Evolutionary conservation across 2,797 vertebrate genomes (phyloP).

Genomic region (Sebastes taczanowskii): DNA sequence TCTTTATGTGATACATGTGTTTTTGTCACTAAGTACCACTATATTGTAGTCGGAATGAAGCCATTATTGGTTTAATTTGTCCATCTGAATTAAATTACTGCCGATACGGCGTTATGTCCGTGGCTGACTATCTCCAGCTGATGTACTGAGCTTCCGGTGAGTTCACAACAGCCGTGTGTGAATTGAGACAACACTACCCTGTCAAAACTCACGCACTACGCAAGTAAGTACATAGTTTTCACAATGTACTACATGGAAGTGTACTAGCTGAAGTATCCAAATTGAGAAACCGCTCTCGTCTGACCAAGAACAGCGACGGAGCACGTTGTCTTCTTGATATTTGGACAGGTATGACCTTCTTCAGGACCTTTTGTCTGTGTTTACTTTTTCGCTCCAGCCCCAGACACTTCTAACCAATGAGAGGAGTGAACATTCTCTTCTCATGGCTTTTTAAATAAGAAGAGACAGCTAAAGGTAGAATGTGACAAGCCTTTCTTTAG

Average conservation of each 20-base stretch:
- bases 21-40: too few relatives aligned
- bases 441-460: neutral
- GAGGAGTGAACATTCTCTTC: neutral
- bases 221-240: neutral
- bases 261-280: neutral
- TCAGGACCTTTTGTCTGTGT: neutral
- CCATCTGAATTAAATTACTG: too few relatives aligned
- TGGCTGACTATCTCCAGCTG: too few relatives aligned
- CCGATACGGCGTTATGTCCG: too few relatives aligned
- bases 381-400: too few relatives aligned
- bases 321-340: neutral
- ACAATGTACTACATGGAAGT: neutral
- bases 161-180: too few relatives aligned
- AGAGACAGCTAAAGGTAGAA: neutral
- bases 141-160: neutral
- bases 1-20: too few relatives aligned
- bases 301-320: neutral
- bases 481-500: neutral
- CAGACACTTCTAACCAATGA: neutral
- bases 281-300: neutral
- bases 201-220: too few relatives aligned
- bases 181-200: too few relatives aligned
- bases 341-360: neutral
- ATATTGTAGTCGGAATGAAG: too few relatives aligned
- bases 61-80: too few relatives aligned